Evolutionary conservation across 2,113 vertebrate genomes (phyloP).

Genomic region (Sceloporus tristichus): DNA sequence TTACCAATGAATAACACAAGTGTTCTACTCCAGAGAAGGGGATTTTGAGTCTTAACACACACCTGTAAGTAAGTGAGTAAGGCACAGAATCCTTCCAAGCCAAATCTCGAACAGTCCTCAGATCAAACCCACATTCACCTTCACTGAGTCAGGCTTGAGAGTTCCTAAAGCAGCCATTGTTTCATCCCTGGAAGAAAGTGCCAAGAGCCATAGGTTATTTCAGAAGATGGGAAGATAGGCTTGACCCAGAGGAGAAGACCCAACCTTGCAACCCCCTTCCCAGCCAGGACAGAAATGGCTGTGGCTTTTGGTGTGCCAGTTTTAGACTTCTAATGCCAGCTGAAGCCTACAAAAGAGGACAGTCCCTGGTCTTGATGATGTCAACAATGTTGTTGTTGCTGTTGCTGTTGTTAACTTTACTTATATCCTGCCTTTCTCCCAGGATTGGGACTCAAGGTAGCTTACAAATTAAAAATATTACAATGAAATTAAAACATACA

Average conservation of each 20-base stretch:
- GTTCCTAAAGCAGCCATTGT: too few species aligned
- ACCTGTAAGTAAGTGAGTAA: too few species aligned
- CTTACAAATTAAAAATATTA: too few species aligned
- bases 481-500: too few species aligned
- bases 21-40: too few species aligned
- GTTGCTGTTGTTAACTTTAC: background rate
- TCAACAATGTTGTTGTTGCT: background rate
- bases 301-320: too few species aligned
- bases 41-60: too few species aligned
- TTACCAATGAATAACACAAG: too few species aligned
- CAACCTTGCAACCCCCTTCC: background rate
- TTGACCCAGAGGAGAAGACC: background rate
- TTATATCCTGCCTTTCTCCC: background rate
- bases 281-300: background rate
- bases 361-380: background rate
- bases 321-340: background rate
- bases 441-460: background rate
- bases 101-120: background rate
- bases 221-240: background rate
- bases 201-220: background rate
- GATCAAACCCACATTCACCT: background rate
- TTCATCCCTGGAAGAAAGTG: background rate
- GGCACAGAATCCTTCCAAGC: too few species aligned
- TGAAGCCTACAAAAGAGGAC: background rate
- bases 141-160: background rate